Conservation (phyloP, 1,140 invertebrate species). For the Bombus fervidus region DNA sequence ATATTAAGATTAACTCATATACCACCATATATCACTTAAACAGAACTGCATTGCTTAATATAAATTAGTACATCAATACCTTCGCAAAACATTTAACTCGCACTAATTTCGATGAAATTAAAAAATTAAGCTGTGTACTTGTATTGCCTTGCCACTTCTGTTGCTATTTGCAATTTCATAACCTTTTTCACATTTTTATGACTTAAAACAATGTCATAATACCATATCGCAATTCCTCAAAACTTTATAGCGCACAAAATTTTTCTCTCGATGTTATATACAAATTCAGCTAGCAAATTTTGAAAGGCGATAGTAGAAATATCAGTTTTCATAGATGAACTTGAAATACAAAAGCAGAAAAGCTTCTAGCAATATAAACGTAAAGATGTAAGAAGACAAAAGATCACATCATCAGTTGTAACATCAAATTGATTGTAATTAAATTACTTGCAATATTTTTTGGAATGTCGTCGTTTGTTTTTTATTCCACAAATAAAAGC, state of each 20-base stretch:
- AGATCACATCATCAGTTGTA: not conserved
- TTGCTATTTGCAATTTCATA: not conserved
- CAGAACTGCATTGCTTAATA: not conserved
- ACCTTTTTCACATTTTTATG: not conserved
- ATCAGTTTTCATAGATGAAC: not conserved
- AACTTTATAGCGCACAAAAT: not conserved
- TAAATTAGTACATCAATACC: slow-evolving; percentile 33
- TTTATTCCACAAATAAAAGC: not conserved
- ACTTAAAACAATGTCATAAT: slow-evolving; percentile 5
- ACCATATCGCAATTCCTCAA: not conserved
- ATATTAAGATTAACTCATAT: slow-evolving; percentile 8
- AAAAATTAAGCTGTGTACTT: not conserved
- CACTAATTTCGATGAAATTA: slow-evolving; percentile 4
- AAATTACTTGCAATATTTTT: not conserved
- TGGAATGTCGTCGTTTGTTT: slow-evolving; percentile 42
- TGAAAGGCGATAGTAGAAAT: not conserved
- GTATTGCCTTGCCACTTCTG: not conserved
- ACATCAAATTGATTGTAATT: not conserved
- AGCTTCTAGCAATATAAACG: not conserved
- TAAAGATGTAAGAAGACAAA: not conserved
- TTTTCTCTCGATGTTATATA: slow-evolving; percentile 1
- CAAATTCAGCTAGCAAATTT: slow-evolving; percentile 33
- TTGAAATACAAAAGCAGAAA: not conserved
- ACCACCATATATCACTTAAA: not conserved
- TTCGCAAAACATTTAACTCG: not conserved